Evolutionary conservation across 2,797 vertebrate species (phyloP).

Genomic region (Percopsis omiscomaycus): DNA sequence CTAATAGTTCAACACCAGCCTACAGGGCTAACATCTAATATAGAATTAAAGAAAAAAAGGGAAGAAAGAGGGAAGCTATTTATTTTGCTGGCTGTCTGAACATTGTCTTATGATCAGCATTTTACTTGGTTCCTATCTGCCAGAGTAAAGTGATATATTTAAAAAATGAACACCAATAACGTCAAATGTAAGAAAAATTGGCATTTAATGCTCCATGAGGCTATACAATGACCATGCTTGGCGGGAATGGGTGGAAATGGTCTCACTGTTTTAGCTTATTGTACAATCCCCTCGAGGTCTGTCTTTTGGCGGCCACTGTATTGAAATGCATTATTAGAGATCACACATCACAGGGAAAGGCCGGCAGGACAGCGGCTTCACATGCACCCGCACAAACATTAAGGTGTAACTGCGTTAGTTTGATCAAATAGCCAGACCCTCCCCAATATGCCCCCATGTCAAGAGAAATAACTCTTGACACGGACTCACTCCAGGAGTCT

Average conservation of each 20-base stretch:
- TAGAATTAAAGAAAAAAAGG: no score
- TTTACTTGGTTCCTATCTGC: no score
- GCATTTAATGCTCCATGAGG: no score
- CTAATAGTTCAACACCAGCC: not conserved
- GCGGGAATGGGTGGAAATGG: not conserved
- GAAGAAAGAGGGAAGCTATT: no score
- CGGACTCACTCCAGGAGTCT: constrained; percentile 13
- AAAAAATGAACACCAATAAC: no score
- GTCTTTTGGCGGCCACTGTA: constrained; percentile 5
- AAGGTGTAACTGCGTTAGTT: constrained; percentile 11
- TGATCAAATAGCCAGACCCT: constrained; percentile 14
- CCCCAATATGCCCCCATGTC: constrained; percentile 13
- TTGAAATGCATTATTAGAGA: constrained; percentile 35
- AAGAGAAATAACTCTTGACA: constrained; percentile 19
- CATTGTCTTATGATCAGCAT: no score
- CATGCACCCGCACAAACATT: constrained; percentile 5
- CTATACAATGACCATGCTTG: no score
- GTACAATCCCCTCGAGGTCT: constrained; percentile 11
- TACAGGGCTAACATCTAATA: no score
- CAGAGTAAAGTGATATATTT: no score
- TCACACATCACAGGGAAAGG: constrained; percentile 10
- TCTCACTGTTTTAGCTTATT: constrained; percentile 28
- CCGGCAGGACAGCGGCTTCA: not conserved
- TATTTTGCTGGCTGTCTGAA: no score
- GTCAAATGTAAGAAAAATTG: no score